These are phyloP conservation scores for Melolontha melolontha DNA, from an alignment of 2,888 invertebrate species.

Conservation along the genomic window DNA sequence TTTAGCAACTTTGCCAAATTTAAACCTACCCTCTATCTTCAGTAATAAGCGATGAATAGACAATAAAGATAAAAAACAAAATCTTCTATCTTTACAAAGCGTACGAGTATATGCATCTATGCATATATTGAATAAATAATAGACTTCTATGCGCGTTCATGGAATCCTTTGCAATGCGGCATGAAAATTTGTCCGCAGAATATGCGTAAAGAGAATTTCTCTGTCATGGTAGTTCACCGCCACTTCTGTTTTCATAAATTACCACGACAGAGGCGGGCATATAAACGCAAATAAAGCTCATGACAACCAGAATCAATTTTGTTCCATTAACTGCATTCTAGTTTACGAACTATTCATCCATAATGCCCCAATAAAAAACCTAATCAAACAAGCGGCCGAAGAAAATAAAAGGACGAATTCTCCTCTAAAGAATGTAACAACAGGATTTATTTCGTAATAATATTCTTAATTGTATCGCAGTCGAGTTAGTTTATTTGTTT, in stretches of 20 bases:
- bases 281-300: background rate
- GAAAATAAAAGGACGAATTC: no score
- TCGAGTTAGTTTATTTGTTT: background rate
- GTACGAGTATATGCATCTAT: no score
- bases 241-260: conserved; percentile 24
- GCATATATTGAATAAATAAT: no score
- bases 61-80: no score
- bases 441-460: background rate
- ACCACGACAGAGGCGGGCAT: background rate
- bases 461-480: background rate
- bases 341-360: conserved; percentile 1
- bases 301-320: conserved; percentile 22
- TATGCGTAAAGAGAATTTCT: conserved; percentile 9
- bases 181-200: background rate
- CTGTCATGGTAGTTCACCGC: conserved; percentile 15
- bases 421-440: no score
- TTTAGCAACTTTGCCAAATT: no score
- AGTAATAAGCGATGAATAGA: no score
- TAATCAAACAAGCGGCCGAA: no score
- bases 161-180: no score
- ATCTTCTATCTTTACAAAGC: no score
- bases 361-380: background rate
- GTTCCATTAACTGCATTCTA: conserved; percentile 7
- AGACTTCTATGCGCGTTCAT: no score
- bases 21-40: no score